Percentiles rank a stretch among this genome's conserved stretches.
Evolutionary conservation across 2,113 vertebrate species (phyloP).

Genomic region (Carassius auratus): DNA sequence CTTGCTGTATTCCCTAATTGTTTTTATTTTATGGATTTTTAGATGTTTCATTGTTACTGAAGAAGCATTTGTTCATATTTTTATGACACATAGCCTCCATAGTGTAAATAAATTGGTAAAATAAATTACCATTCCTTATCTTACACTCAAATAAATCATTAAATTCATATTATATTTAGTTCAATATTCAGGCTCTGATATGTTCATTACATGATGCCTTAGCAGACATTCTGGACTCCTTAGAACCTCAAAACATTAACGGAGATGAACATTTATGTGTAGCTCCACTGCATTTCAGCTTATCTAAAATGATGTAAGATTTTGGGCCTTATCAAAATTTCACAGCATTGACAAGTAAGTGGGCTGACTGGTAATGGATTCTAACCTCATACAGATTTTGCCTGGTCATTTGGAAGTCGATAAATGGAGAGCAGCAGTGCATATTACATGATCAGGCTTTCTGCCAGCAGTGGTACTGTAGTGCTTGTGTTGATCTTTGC

Average conservation of each 20-base stretch:
- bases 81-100: neutral
- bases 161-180: neutral
- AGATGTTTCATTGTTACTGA: neutral
- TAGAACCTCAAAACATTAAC: neutral
- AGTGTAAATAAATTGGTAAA: neutral
- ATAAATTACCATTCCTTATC: neutral
- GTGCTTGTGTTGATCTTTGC: neutral
- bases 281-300: neutral
- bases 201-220: neutral
- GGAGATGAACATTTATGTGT: neutral
- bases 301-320: neutral
- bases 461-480: neutral
- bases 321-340: neutral
- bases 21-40: neutral
- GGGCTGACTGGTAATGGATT: slow-evolving; percentile 1
- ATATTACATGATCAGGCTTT: neutral
- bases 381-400: neutral
- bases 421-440: neutral
- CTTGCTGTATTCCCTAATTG: neutral
- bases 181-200: neutral
- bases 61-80: neutral
- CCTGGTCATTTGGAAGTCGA: slow-evolving; percentile 9
- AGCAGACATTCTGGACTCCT: neutral
- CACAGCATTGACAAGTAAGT: neutral
- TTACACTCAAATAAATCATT: neutral